Evolutionary conservation across 30 jellyfish, hydroid and myxozoan species (phyloP).

Genomic region (Chrysaora quinquecirrha): DNA sequence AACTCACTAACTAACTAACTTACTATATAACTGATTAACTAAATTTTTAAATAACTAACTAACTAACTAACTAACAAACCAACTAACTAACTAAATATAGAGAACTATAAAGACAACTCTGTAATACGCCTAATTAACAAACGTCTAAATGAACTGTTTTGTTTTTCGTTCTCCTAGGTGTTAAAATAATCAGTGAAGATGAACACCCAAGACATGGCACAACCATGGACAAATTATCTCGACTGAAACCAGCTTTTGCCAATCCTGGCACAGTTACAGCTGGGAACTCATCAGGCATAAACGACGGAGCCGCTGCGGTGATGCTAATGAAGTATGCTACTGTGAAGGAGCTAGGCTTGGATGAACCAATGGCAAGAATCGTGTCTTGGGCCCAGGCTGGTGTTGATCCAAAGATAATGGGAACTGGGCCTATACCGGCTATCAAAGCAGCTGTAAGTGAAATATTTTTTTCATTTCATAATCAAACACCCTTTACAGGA

Average conservation of each 20-base stretch:
- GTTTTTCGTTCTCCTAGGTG: conserved; percentile 37
- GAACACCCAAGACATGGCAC: conserved; percentile 87
- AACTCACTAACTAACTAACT: too few species aligned
- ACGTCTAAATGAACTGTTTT: too few species aligned
- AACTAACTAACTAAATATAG: too few species aligned
- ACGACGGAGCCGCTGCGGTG: conserved; percentile 99
- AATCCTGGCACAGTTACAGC: conserved; percentile 95
- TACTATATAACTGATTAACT: too few species aligned
- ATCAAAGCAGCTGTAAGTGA: conserved; percentile 76
- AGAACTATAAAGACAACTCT: too few species aligned
- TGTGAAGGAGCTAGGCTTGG: conserved; percentile 21
- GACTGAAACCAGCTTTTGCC: conserved; percentile 76
- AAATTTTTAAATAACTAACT: too few species aligned
- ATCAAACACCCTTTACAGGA: too few species aligned
- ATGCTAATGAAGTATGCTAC: conserved; percentile 62
- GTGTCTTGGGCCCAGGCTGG: conserved; percentile 97
- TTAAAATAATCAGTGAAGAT: conserved; percentile 34
- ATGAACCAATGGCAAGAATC: conserved; percentile 79
- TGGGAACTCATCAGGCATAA: conserved; percentile 91
- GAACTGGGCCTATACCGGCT: conserved; percentile 95
- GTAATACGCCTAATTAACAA: too few species aligned
- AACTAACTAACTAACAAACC: too few species aligned
- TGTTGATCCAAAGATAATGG: conserved; percentile 95
- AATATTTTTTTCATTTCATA: too few species aligned
- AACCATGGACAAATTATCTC: conserved; percentile 50